A percentile compares a stretch with the other conserved stretches of the same genome.
phyloP scores from a whole-genome alignment of 92 coral and sea anemone species.

The Actinostola sp. region DNA sequence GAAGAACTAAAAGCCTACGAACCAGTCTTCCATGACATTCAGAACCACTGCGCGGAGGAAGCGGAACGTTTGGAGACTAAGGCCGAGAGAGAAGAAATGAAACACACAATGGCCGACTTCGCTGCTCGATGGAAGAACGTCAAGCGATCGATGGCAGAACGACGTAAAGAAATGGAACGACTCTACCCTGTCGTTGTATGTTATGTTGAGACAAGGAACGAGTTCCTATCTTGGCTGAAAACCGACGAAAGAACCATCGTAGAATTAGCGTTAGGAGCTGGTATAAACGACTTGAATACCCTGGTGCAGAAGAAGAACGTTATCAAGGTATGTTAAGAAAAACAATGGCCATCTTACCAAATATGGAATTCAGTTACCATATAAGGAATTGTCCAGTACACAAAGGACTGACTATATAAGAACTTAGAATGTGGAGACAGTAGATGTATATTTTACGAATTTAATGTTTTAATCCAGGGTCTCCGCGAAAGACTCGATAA shows the following conservation, averaged over 20 bases:
- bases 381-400: too few relatives aligned
- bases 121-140: slow-evolving; percentile 80
- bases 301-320: slow-evolving; percentile 78
- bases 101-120: slow-evolving; percentile 69
- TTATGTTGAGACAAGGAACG: slow-evolving; percentile 75
- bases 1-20: slow-evolving; percentile 80
- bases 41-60: slow-evolving; percentile 67
- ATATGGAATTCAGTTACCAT: background rate
- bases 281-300: slow-evolving; percentile 64
- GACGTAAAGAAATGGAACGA: slow-evolving; percentile 79
- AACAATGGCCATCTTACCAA: background rate
- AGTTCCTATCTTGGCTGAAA: slow-evolving; percentile 78
- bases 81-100: slow-evolving; percentile 71
- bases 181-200: slow-evolving; percentile 77
- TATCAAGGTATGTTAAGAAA: slow-evolving; percentile 53
- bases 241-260: slow-evolving; percentile 80
- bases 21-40: slow-evolving; percentile 77
- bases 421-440: too few relatives aligned
- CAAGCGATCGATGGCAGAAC: slow-evolving; percentile 64
- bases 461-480: slow-evolving; percentile 35
- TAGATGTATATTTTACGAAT: too few relatives aligned
- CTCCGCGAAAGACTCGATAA: slow-evolving; percentile 74
- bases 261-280: slow-evolving; percentile 59
- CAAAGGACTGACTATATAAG: too few relatives aligned
- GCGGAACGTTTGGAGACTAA: slow-evolving; percentile 64